Conservation (phyloP, 2,888 invertebrate species). For the Arenicola marina region DNA sequence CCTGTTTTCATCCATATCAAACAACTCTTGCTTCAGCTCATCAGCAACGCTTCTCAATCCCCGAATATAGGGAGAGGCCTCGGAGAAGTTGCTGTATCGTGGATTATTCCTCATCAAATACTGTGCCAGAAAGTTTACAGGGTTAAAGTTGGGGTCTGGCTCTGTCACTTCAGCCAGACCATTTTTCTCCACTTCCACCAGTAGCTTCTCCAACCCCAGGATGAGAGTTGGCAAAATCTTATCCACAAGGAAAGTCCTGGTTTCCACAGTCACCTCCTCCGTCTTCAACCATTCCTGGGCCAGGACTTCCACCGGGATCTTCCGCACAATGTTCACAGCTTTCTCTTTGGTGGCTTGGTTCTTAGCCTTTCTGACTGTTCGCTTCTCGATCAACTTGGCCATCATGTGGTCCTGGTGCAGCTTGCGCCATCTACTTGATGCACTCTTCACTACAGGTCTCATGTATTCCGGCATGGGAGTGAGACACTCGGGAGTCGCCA, state of each 20-base stretch:
- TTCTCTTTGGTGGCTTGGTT: conserved; percentile 45
- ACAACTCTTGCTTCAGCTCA: conserved; percentile 51
- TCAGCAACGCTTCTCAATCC: conserved; percentile 55
- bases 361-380: conserved; percentile 48
- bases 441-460: conserved; percentile 45
- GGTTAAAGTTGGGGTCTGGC: conserved; percentile 58
- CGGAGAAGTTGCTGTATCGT: conserved; percentile 58
- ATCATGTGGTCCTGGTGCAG: conserved; percentile 57
- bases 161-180: conserved; percentile 46
- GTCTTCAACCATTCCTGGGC: conserved; percentile 56
- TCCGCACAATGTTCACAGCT: conserved; percentile 49
- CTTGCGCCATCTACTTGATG: conserved; percentile 49
- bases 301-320: conserved; percentile 57
- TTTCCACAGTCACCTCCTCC: conserved; percentile 52
- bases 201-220: conserved; percentile 59
- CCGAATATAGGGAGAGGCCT: conserved; percentile 60
- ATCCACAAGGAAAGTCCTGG: conserved; percentile 56
- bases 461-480: conserved; percentile 37
- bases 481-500: neutral
- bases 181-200: conserved; percentile 55
- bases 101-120: conserved; percentile 62
- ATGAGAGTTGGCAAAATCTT: conserved; percentile 59
- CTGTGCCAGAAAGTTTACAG: conserved; percentile 60
- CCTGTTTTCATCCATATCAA: conserved; percentile 60
- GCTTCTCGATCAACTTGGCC: conserved; percentile 48